phyloP scores from a whole-genome alignment of 2,113 vertebrate genomes.

The Ceyx melanurus region DNA sequence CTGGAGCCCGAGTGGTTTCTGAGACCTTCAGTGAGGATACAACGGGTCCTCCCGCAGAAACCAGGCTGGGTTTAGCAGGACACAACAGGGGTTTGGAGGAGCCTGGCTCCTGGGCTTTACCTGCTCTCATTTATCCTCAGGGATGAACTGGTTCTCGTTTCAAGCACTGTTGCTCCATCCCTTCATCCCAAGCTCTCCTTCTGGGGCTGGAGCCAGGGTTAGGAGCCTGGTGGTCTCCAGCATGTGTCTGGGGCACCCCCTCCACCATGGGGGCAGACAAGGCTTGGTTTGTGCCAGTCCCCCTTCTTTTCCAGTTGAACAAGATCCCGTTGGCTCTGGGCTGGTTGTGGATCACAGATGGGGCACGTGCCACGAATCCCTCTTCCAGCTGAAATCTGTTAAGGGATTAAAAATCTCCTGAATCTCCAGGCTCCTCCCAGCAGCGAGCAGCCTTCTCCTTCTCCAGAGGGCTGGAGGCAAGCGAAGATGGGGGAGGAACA shows the following conservation, averaged over 20 bases:
- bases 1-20: not conserved
- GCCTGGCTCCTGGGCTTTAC: not conserved
- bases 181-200: not conserved
- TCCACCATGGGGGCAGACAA: fast-evolving
- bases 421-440: not conserved
- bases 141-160: not conserved
- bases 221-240: not conserved
- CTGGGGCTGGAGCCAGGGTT: not conserved
- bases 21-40: not conserved
- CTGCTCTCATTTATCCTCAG: not conserved
- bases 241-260: not conserved
- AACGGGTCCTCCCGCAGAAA: not conserved
- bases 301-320: not conserved
- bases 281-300: fast-evolving
- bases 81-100: fast-evolving
- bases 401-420: not conserved
- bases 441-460: not conserved
- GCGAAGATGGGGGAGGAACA: not conserved
- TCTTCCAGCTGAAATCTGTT: slow-evolving; percentile 15
- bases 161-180: not conserved
- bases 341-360: not conserved
- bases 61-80: not conserved
- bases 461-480: not conserved
- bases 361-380: not conserved
- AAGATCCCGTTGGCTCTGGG: fast-evolving